Conservation (phyloP, 2,888 invertebrate species). For the Lithosia quadra region DNA sequence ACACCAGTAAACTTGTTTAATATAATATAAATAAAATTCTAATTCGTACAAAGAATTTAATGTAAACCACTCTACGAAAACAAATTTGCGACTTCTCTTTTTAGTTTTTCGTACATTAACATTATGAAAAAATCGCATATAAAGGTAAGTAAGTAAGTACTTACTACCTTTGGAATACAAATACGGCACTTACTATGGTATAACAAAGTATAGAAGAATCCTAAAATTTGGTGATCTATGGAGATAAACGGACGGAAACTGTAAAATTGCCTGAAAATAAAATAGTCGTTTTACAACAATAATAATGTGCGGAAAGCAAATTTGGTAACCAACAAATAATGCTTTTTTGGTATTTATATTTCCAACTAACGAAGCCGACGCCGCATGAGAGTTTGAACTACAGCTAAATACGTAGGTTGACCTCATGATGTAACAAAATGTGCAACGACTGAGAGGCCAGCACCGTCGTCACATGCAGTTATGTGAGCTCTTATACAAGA, state of each 20-base stretch:
- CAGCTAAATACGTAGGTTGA: constrained; percentile 2
- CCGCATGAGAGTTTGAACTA: not conserved
- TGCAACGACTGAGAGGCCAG: constrained; percentile 26
- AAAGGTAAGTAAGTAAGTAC: too few species aligned
- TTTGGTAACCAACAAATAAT: not conserved
- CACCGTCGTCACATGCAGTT: constrained; percentile 44
- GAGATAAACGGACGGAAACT: not conserved
- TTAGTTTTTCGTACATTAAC: too few species aligned
- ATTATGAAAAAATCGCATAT: too few species aligned
- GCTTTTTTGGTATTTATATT: not conserved
- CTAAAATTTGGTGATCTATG: not conserved
- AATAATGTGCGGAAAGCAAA: not conserved
- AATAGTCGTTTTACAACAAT: not conserved
- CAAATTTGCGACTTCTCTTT: not conserved
- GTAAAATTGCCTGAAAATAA: not conserved
- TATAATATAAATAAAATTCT: not conserved
- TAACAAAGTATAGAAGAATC: not conserved
- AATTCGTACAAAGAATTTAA: not conserved
- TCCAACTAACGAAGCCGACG: not conserved
- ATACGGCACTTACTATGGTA: too few species aligned
- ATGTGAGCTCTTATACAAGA: constrained; percentile 60
- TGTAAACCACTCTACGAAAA: not conserved
- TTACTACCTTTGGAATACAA: too few species aligned
- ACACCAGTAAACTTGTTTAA: constrained; percentile 15
- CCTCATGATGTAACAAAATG: constrained; percentile 33